These are phyloP conservation scores for Ectemnius continuus DNA, from an alignment of 2,888 invertebrate genomes.

Conservation along the genomic window DNA sequence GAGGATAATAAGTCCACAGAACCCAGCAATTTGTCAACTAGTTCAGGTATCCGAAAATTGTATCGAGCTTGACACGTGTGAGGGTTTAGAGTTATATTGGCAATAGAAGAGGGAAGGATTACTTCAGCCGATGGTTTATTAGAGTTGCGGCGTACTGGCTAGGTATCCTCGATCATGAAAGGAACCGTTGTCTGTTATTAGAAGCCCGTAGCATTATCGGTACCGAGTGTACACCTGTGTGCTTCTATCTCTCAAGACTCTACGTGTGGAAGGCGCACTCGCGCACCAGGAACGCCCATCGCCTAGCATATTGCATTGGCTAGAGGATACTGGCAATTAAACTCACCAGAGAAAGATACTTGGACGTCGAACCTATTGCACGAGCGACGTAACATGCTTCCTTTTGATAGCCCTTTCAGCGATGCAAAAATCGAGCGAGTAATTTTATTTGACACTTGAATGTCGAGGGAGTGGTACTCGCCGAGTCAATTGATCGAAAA, in stretches of 20 bases:
- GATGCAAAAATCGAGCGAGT: too few relatives aligned
- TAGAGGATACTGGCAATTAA: constrained; percentile 57
- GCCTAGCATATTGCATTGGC: constrained; percentile 37
- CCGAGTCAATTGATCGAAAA: background rate
- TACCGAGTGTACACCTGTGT: constrained; percentile 62
- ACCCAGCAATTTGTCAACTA: too few relatives aligned
- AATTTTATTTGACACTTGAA: background rate
- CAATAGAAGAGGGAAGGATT: constrained; percentile 8
- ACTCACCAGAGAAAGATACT: constrained; percentile 36
- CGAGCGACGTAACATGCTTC: too few relatives aligned
- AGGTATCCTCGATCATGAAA: constrained; percentile 31
- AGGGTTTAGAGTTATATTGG: background rate
- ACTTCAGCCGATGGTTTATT: constrained; percentile 10
- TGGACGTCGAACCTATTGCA: too few relatives aligned
- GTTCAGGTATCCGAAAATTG: too few relatives aligned
- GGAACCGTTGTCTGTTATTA: constrained; percentile 64
- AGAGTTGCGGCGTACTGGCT: constrained; percentile 33
- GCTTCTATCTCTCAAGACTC: constrained; percentile 3
- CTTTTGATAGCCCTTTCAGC: too few relatives aligned
- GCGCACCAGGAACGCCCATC: constrained; percentile 35
- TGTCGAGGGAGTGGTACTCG: background rate
- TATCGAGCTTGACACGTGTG: too few relatives aligned
- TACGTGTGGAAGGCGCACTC: constrained; percentile 18
- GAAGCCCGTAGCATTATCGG: constrained; percentile 68
- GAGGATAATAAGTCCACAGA: too few relatives aligned